Evolutionary conservation across 2,888 invertebrate species (phyloP), one percentile per base, ranked within the genome.

Genomic region (Rotaria macrura): DNA sequence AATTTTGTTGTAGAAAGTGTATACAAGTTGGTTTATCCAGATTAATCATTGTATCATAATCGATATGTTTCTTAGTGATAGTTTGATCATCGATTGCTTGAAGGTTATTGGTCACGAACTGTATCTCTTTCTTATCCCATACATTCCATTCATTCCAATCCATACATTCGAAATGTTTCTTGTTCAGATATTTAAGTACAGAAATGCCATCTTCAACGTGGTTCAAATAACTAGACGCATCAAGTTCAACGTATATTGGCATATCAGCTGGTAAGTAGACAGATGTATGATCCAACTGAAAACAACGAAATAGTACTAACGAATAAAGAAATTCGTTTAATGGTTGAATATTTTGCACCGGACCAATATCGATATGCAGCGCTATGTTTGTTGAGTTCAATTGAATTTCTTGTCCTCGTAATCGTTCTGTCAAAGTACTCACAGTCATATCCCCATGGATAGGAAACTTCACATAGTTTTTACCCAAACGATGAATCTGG

Each of bases 221-320:
- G 7, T 5, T 20, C 4, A 9, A 40, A 43, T 25, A 25, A n/a
- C 43, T 40, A n/a, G 79, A 79, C 25, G 79, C 43, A 79, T 79
- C 79, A n/a, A 79, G 43, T 79, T 79, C 79, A 43, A 79, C n/a
- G 34, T 79, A 79, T 43, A 79, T 40, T 9, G 79, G 79, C 34
- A 43, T 6, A 43, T 79, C 43, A 40, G 25, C 25, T 5, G 79
- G 43, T 43, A 79, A 12, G 43, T 43, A 9, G 2, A 74, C 74
- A 40, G 74, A 38, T 23, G 25, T 20, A 34, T 38, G 17, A 40
- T 9, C 25, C 10, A 79, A 14, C 43, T 43, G 43, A 79, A 79
- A 79, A 79, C 43, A 43, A n/a, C 79, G 43, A 79, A 79, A 79
- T 14, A 79, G 79, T 43, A 40, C 25, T 20, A 79, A 25, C 43